A percentile compares a stretch with the other conserved stretches of the same genome.
phyloP scores from a whole-genome alignment of 2,113 vertebrate species.

The Spheniscus mendiculus region DNA sequence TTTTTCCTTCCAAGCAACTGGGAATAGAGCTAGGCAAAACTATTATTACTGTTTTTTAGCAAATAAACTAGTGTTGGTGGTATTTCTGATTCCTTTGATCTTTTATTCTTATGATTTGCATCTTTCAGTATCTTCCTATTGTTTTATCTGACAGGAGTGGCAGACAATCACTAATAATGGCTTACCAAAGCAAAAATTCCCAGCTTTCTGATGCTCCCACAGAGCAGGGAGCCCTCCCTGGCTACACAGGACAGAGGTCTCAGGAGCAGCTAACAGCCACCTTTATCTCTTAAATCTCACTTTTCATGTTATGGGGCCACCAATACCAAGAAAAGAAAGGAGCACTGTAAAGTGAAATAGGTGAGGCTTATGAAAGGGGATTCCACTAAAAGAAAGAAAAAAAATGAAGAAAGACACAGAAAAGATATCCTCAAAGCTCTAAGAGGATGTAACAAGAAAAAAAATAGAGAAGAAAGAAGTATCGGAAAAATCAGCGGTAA shows the following conservation, averaged over 20 bases:
- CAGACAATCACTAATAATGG: neutral
- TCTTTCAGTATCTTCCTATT: neutral
- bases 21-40: neutral
- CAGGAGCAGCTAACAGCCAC: neutral
- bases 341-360: neutral
- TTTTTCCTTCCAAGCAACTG: neutral
- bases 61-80: neutral
- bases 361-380: neutral
- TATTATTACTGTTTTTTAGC: neutral
- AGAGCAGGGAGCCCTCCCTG: neutral
- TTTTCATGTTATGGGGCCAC: neutral
- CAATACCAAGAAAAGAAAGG: neutral
- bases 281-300: neutral
- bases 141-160: neutral
- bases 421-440: neutral
- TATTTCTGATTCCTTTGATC: neutral
- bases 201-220: neutral
- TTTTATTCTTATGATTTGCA: neutral
- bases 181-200: neutral
- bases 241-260: neutral
- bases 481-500: neutral
- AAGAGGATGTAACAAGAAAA: neutral
- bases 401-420: neutral
- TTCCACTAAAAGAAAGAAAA: neutral
- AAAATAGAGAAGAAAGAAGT: neutral